Evolutionary conservation across 2,797 vertebrate genomes (phyloP), one percentile per base, ranked within the genome.

Genomic region (Cirrhinus molitorella): DNA sequence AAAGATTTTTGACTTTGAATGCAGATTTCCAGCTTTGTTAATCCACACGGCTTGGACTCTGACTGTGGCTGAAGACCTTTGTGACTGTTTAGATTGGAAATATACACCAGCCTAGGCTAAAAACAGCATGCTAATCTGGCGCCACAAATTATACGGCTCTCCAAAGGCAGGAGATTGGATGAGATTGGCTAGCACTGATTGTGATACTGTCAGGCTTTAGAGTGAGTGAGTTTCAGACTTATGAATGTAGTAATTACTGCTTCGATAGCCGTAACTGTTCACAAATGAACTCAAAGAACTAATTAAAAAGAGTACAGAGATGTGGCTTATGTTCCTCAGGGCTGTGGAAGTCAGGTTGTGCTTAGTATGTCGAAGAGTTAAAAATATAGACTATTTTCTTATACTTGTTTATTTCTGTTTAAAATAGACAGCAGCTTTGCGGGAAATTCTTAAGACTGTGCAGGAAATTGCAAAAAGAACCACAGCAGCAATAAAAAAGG

Each of bases 1-100:
- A 57, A 83, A 79, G n/a, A 45, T 82, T 53, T 70, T 82, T 40
- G 8, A 77, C 43, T 77, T 59, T 53, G 25, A 72, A 59, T 68
- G 59, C 45, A 71, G 47, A 49, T 85, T 78, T 81, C 11, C 31
- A 16, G 45, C 25, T 43, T 53, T 78, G 31, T 57, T 63, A 82
- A 55, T 66, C 67, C 49, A 47, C 43, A 82, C 7, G 61, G 37
- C 74, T 78, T 81, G 53, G 43, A 49, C 67, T 21, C 51, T 37
- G 21, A 9, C 66, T 23, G 17, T 85, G 73, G 57, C 17, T 77
- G 47, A 78, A 72, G 66, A 82, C 25, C 57, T 51, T 65, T 72
- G 49, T 76, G 49, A 71, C 55, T 63, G 23, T 49, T 25, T 49
- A n/a, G 25, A n/a, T 25, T 45, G 34, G 79, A 77, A 85, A 81